These are phyloP conservation scores for Lota lota DNA, from an alignment of 2,113 vertebrate genomes.

Conservation along the genomic window DNA sequence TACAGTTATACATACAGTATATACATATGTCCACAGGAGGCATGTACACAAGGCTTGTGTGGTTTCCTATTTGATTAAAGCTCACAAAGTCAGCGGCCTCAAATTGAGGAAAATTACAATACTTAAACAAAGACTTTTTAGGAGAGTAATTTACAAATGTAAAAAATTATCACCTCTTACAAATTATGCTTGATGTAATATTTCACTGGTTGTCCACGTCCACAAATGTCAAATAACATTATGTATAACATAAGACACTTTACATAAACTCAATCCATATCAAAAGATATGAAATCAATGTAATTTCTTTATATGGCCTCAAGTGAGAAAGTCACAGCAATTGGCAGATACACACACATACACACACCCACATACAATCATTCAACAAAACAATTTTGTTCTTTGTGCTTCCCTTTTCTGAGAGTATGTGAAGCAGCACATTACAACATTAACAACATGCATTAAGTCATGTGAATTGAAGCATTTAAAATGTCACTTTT, in stretches of 20 bases:
- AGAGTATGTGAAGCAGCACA: constrained; percentile 14
- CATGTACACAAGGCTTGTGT: constrained; percentile 48
- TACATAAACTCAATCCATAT: constrained; percentile 53
- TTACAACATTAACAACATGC: constrained; percentile 14
- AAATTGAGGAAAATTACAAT: constrained; percentile 12
- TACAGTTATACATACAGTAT: constrained; percentile 62
- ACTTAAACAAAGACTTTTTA: too few relatives aligned
- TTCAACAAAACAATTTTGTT: background rate
- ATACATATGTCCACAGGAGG: constrained; percentile 63
- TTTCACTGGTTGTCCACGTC: constrained; percentile 33
- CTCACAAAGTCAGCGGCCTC: constrained; percentile 57
- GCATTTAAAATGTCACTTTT: too few relatives aligned
- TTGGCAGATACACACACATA: constrained; percentile 21
- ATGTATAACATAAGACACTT: constrained; percentile 63
- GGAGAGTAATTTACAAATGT: constrained; percentile 7
- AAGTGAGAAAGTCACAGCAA: too few relatives aligned
- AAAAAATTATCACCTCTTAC: background rate
- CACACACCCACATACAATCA: constrained; percentile 6
- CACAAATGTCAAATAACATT: constrained; percentile 34
- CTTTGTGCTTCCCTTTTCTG: constrained; percentile 48
- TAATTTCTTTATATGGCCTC: constrained; percentile 9
- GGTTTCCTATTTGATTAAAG: constrained; percentile 35
- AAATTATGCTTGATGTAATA: constrained; percentile 4
- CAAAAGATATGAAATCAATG: constrained; percentile 42
- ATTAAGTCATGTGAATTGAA: constrained; percentile 3